Evolutionary conservation across 2,888 invertebrate genomes (phyloP).

Genomic region (Drosophila koepferae): DNA sequence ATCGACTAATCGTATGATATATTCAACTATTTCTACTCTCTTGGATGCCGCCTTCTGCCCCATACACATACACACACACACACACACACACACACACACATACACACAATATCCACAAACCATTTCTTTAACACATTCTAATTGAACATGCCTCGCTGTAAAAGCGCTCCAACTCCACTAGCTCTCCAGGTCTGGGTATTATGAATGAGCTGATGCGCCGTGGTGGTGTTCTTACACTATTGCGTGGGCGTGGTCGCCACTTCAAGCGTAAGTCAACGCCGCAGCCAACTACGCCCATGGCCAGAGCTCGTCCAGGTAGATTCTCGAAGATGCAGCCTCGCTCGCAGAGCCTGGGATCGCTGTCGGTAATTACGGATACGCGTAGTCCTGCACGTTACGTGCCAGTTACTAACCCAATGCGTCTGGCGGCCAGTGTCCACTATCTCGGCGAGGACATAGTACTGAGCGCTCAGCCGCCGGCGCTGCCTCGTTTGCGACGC

Average conservation of each 20-base stretch:
- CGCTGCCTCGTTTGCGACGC: constrained; percentile 78
- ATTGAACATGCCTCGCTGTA: constrained; percentile 27
- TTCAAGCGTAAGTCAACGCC: constrained; percentile 84
- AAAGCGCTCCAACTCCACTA: constrained; percentile 76
- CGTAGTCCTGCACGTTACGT: constrained; percentile 81
- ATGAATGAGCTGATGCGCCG: constrained; percentile 83
- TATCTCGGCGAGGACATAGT: constrained; percentile 79
- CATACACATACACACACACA: not conserved
- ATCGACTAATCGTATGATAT: constrained; percentile 42
- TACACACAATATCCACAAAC: constrained; percentile 2
- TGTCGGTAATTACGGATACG: constrained; percentile 84
- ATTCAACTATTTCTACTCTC: constrained; percentile 39
- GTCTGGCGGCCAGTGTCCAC: constrained; percentile 83
- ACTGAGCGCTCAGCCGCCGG: constrained; percentile 52
- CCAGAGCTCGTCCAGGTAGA: constrained; percentile 71
- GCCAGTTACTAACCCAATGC: constrained; percentile 83
- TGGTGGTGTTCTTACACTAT: constrained; percentile 84
- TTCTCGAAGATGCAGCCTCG: constrained; percentile 81
- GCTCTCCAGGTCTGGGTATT: constrained; percentile 81
- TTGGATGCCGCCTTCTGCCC: constrained; percentile 58
- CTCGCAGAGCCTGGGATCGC: constrained; percentile 84
- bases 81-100: constrained; percentile 3
- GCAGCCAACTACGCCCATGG: constrained; percentile 82
- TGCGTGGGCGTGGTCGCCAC: constrained; percentile 84
- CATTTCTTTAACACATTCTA: constrained; percentile 41